Evolutionary conservation across 2,113 vertebrate genomes (phyloP), one percentile per base, ranked within the genome.

Genomic region (Triplophysa siluroides): DNA sequence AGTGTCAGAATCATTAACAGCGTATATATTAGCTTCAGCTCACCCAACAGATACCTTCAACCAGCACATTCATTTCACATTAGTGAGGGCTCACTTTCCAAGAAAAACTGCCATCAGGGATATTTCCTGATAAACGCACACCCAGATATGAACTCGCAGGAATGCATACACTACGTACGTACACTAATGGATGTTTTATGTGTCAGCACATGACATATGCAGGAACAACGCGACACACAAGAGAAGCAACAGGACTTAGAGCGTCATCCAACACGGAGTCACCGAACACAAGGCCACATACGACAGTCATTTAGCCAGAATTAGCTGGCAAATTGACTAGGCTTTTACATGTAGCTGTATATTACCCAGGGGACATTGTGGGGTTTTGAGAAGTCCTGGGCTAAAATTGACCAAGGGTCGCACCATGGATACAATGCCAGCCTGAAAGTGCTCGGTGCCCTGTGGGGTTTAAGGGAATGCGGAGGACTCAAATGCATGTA

Each of bases 281-380:
- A 73, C 38, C 71, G n/a, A 65, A 3, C 74, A 77, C 74, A 75
- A 80, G 82, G 61, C 68, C 71, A 38, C 65, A 66, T 79, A 76
- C 66, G 80, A 66, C 83, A 81, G 58, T 38, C 71, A 82, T 84
- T 81, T 84, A 81, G 74, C 76, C 80, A 84, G 76, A 84, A 84
- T 84, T 84, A 84, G 80, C 71, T 63, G 56, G 79, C 79, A 84
- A 84, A 81, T 84, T 84, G 79, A 81, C 76, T 84, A 77, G 83
- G 81, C 79, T 81, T 64, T 84, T 81, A 81, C 79, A 84, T 78
- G 83, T 84, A 81, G 83, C 41, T 69, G 69, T 69, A 81, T 84
- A 84, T 81, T 78, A 81, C 83, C 79, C 83, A 70, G 56, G 83
- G 76, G 83, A 78, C 16, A 11, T 61, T 78, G 79, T 50, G 71